phyloP scores from a whole-genome alignment of 2,888 invertebrate species.

The Orgyia antiqua region DNA sequence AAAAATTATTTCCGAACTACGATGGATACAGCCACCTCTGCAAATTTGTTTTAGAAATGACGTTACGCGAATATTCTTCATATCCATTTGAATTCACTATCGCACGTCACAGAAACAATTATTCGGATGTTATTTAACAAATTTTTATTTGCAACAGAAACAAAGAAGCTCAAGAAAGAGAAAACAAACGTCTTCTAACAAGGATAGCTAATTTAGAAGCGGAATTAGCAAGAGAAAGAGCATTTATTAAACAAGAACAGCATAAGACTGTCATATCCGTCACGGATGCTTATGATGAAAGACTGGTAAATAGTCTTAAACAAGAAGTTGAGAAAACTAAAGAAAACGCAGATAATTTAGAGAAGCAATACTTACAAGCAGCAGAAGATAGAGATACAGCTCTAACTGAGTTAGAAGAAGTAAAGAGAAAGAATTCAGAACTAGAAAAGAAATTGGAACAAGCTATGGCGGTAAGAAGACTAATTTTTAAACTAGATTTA shows the following conservation, averaged over 20 bases:
- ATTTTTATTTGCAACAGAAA: slow-evolving; percentile 67
- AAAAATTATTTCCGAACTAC: too few relatives aligned
- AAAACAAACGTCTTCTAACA: slow-evolving; percentile 89
- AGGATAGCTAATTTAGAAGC: slow-evolving; percentile 89
- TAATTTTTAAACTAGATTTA: not conserved
- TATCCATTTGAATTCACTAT: too few relatives aligned
- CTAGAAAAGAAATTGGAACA: slow-evolving; percentile 87
- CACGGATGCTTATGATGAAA: slow-evolving; percentile 79
- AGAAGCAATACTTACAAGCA: slow-evolving; percentile 86
- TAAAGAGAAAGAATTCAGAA: slow-evolving; percentile 85
- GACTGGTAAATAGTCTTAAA: slow-evolving; percentile 83
- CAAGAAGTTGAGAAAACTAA: slow-evolving; percentile 87
- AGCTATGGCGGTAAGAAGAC: slow-evolving; percentile 73
- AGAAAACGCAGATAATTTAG: slow-evolving; percentile 87
- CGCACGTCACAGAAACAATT: too few relatives aligned
- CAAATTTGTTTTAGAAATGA: too few relatives aligned
- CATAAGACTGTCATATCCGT: slow-evolving; percentile 74
- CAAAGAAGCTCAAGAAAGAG: slow-evolving; percentile 90
- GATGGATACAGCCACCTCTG: too few relatives aligned
- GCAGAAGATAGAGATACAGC: slow-evolving; percentile 87
- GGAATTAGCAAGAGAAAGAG: slow-evolving; percentile 85
- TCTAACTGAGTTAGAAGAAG: slow-evolving; percentile 87
- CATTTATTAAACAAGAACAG: slow-evolving; percentile 71
- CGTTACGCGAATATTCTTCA: too few relatives aligned
- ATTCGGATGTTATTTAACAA: not conserved